These are phyloP conservation scores for Psettodes erumei DNA, from an alignment of 2,113 vertebrate genomes.

Conservation along the genomic window DNA sequence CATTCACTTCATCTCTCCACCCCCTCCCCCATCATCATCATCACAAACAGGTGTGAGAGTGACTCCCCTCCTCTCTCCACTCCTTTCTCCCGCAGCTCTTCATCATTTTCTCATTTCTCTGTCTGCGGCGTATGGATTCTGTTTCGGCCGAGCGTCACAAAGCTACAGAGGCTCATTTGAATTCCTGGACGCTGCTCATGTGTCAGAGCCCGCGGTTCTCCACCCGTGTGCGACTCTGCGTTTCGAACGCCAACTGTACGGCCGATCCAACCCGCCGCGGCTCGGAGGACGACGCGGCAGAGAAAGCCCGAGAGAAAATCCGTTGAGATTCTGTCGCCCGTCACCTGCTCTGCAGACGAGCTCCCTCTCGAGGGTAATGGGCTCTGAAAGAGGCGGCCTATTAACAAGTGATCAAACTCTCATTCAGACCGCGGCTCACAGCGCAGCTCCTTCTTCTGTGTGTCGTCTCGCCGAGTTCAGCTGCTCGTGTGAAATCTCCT, in stretches of 20 bases:
- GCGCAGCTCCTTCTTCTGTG: constrained; percentile 22
- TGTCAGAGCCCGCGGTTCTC: constrained; percentile 1
- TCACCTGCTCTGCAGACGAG: constrained; percentile 31
- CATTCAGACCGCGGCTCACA: constrained; percentile 36
- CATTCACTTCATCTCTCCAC: neutral
- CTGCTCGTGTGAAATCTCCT: neutral
- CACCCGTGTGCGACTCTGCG: neutral
- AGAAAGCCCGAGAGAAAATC: neutral
- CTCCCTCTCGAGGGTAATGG: constrained; percentile 43
- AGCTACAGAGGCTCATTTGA: neutral
- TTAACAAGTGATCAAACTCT: constrained; percentile 54
- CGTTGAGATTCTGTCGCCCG: neutral
- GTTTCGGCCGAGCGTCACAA: neutral
- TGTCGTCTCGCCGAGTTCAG: constrained; percentile 3
- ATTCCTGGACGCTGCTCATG: constrained; percentile 10
- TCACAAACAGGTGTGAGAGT: constrained; percentile 46
- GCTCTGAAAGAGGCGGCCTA: constrained; percentile 40
- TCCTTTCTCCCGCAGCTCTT: neutral
- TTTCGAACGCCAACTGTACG: constrained; percentile 5
- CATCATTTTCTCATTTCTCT: constrained; percentile 1
- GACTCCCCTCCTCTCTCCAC: constrained; percentile 19
- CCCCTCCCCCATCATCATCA: neutral
- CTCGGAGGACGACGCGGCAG: neutral
- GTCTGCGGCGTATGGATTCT: neutral
- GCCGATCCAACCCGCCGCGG: neutral